These are phyloP conservation scores for Siniperca knerii DNA, from an alignment of 2,113 vertebrate species.

Conservation along the genomic window DNA sequence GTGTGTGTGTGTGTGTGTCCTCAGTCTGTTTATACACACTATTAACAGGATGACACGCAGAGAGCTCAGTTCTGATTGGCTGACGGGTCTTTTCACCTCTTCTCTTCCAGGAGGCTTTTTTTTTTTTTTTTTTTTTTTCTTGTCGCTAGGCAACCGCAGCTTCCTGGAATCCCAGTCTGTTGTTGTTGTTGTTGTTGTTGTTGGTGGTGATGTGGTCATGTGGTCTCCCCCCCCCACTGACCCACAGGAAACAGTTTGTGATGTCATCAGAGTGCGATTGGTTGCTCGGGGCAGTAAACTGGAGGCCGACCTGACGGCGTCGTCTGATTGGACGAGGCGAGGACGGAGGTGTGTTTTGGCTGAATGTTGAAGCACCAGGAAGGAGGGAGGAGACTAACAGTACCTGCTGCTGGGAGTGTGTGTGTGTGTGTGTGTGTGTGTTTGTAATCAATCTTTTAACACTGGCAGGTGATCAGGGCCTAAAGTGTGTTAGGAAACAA, in stretches of 20 bases:
- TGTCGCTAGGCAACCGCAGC: conserved; percentile 58
- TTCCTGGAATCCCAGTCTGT: conserved; percentile 34
- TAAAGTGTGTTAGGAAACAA: conserved; percentile 2
- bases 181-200: not conserved
- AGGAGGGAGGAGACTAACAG: conserved; percentile 61
- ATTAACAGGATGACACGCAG: conserved; percentile 66
- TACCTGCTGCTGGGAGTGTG: conserved; percentile 63
- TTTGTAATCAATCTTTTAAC: not conserved
- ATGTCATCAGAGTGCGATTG: conserved; percentile 23
- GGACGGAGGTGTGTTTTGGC: conserved; percentile 40
- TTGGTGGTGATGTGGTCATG: conserved; percentile 23
- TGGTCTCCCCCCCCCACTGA: conserved; percentile 29
- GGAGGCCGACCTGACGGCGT: conserved; percentile 10
- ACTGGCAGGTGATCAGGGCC: conserved; percentile 5
- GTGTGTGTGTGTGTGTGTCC: conserved; percentile 54
- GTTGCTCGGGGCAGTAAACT: conserved; percentile 50
- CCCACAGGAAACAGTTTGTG: conserved; percentile 55
- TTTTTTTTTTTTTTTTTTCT: conserved; percentile 38
- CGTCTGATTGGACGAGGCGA: conserved; percentile 55
- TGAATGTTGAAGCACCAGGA: conserved; percentile 67
- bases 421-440: conserved; percentile 47
- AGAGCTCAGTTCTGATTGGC: conserved; percentile 66
- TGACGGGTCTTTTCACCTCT: conserved; percentile 34
- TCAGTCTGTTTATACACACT: conserved; percentile 77
- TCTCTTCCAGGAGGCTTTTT: conserved; percentile 44